Evolutionary conservation across 2,888 invertebrate genomes (phyloP).

Genomic region (Notodonta dromedarius): DNA sequence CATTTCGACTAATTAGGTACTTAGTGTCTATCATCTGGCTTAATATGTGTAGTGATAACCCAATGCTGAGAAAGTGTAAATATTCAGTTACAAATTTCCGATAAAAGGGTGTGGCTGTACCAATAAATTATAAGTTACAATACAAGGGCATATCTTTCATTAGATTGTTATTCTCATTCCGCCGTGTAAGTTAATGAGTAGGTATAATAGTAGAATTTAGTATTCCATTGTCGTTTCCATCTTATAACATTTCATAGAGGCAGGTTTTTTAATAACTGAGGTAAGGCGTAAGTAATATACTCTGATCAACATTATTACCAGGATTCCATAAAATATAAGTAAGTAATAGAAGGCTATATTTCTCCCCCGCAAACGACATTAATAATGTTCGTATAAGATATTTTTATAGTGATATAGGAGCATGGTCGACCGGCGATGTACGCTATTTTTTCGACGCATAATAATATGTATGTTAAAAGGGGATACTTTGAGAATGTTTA

Average conservation of each 20-base stretch:
- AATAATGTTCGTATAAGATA: conserved; percentile 11
- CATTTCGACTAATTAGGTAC: no score
- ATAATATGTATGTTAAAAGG: conserved; percentile 51
- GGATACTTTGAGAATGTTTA: conserved; percentile 47
- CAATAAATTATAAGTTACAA: no score
- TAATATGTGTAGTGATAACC: no score
- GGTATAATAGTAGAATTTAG: no score
- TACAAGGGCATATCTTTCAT: no score
- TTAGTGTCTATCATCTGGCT: no score
- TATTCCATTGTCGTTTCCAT: no score
- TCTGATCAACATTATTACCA: conserved; percentile 10
- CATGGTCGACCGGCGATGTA: conserved; percentile 9
- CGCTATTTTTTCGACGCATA: conserved; percentile 28
- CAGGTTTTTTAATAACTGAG: not conserved
- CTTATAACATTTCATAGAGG: not conserved
- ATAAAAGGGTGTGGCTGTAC: no score
- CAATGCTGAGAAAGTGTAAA: no score
- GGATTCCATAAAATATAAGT: conserved; percentile 13
- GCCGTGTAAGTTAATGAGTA: no score
- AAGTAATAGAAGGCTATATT: conserved; percentile 11
- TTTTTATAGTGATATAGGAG: conserved; percentile 9
- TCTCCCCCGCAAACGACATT: conserved; percentile 17
- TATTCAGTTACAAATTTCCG: no score
- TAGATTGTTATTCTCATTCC: no score
- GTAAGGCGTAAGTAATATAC: not conserved